Conservation (phyloP, 1,140 invertebrate genomes). For the Zaprionus vittiger region DNA sequence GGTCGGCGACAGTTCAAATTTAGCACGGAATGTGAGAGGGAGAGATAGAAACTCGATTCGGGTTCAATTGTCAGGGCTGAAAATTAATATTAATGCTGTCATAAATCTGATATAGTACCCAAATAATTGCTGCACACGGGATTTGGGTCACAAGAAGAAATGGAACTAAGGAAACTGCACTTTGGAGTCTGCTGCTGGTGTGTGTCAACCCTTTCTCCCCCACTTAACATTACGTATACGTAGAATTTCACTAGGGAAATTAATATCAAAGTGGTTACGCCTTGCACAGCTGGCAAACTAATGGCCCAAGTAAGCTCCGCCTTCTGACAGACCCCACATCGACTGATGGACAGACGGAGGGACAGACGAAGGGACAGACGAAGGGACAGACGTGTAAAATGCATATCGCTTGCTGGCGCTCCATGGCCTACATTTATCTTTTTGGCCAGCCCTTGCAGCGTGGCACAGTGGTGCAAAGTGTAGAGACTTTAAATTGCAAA, state of each 20-base stretch:
- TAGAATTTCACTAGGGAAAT: constrained; percentile 54
- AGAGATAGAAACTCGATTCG: constrained; percentile 6
- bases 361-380: neutral
- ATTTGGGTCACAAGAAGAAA: constrained; percentile 23
- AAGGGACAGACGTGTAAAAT: constrained; percentile 1
- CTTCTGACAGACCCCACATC: constrained; percentile 23
- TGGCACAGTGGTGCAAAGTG: constrained; percentile 16
- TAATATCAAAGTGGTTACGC: constrained; percentile 51
- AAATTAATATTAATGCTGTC: constrained; percentile 17
- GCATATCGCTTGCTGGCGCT: constrained; percentile 35
- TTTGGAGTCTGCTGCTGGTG: neutral
- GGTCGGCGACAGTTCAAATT: neutral
- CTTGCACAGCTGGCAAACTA: constrained; percentile 19
- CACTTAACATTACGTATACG: constrained; percentile 33
- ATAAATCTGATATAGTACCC: constrained; percentile 31
- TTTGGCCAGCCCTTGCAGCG: constrained; percentile 15
- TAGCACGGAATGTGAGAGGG: neutral
- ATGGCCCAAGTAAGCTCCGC: constrained; percentile 37
- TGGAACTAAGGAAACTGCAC: constrained; percentile 2
- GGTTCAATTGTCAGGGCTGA: constrained; percentile 26
- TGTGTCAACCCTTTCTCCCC: neutral
- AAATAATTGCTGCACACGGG: constrained; percentile 27
- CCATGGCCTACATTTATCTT: constrained; percentile 49
- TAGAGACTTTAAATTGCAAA: neutral
- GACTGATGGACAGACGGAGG: constrained; percentile 3